A percentile compares a stretch with the other conserved stretches of the same genome.
These are phyloP conservation scores for Synanthedon myopaeformis DNA, from an alignment of 2,888 invertebrate species.

Conservation along the genomic window DNA sequence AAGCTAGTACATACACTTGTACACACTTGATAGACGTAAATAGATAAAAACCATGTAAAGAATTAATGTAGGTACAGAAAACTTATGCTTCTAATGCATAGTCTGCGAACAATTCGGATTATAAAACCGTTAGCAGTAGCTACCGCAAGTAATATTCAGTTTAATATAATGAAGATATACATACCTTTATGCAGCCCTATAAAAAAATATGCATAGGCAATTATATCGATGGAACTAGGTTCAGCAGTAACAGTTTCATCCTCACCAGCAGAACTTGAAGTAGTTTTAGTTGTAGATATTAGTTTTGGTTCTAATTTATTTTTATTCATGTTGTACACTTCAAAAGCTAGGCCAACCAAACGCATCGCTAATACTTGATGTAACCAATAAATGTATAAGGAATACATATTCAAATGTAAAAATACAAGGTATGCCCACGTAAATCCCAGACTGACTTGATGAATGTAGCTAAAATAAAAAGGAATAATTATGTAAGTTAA, in stretches of 20 bases:
- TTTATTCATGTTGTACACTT: conserved; percentile 61
- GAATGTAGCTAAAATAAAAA: conserved; percentile 73
- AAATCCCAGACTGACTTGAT: conserved; percentile 76
- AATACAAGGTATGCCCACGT: conserved; percentile 83
- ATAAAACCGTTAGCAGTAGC: neutral
- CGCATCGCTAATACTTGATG: conserved; percentile 86
- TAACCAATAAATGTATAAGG: conserved; percentile 80
- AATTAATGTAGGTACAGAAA: too few species aligned
- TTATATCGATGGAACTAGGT: conserved; percentile 71
- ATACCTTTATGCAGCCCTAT: conserved; percentile 88
- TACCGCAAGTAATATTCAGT: neutral
- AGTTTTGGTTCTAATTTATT: conserved; percentile 23
- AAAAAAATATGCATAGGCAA: conserved; percentile 84
- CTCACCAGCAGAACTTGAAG: conserved; percentile 10
- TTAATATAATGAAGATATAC: neutral
- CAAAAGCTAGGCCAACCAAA: conserved; percentile 86
- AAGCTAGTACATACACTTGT: too few species aligned
- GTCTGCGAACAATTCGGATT: neutral
- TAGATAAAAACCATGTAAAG: too few species aligned
- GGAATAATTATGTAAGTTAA: neutral
- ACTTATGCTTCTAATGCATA: too few species aligned
- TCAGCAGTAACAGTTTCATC: conserved; percentile 16
- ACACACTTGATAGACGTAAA: too few species aligned
- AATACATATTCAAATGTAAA: conserved; percentile 75
- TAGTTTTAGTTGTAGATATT: conserved; percentile 2